These are phyloP conservation scores for Otolemur crassicaudatus DNA, from an alignment of 2,797 vertebrate species.

Conservation along the genomic window DNA sequence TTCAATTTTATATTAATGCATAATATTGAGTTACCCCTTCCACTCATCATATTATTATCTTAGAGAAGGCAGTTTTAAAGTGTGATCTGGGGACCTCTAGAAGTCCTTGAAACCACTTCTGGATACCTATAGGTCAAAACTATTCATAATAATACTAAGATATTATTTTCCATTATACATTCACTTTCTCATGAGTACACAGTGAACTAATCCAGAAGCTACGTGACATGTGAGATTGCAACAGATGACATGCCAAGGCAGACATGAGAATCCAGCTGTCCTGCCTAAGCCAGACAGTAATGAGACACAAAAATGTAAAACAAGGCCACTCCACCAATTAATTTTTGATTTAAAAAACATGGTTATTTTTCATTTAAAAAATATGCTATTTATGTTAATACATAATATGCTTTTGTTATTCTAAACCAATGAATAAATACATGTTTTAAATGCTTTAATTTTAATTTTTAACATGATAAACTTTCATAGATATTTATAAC, in stretches of 20 bases:
- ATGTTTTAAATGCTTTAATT: background rate
- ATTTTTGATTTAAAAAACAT: slow-evolving; percentile 2
- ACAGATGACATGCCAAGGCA: background rate
- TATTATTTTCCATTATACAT: background rate
- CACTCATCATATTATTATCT: background rate
- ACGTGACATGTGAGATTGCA: background rate
- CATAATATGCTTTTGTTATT: background rate
- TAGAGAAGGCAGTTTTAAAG: background rate
- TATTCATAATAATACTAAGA: background rate
- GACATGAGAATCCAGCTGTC: background rate
- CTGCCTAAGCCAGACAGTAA: background rate
- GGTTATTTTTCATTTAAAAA: background rate
- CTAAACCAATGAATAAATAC: background rate
- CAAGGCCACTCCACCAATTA: background rate
- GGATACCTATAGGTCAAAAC: background rate
- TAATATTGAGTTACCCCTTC: background rate
- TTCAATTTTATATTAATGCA: background rate
- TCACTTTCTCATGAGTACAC: background rate
- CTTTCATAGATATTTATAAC: background rate
- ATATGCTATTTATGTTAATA: background rate
- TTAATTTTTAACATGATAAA: background rate
- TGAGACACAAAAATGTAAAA: slow-evolving; percentile 19
- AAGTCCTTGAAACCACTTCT: background rate
- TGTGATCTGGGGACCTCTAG: background rate
- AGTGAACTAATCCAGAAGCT: slow-evolving; percentile 20